Evolutionary conservation across 1,140 invertebrate genomes (phyloP).

Genomic region (Thrips palmi): DNA sequence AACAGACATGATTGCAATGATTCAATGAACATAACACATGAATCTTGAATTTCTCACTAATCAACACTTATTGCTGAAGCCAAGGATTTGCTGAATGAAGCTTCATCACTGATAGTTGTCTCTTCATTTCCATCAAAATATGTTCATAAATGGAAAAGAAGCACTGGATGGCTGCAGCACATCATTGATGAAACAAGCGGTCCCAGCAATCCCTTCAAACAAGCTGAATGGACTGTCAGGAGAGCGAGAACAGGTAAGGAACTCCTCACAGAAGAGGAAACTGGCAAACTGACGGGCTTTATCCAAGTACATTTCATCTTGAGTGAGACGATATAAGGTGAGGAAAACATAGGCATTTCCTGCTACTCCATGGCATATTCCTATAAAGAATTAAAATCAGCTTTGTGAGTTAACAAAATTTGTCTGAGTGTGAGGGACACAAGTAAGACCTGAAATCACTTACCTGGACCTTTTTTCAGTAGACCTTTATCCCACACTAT

Average conservation of each 20-base stretch:
- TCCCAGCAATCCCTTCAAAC: constrained; percentile 73
- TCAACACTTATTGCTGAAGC: no score
- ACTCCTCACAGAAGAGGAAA: constrained; percentile 48
- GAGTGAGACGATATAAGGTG: constrained; percentile 54
- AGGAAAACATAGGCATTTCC: constrained; percentile 75
- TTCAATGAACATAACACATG: no score
- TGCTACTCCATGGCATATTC: constrained; percentile 70
- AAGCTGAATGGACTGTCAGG: constrained; percentile 69
- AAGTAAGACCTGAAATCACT: constrained; percentile 5
- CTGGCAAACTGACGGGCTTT: constrained; percentile 57
- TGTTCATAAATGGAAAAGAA: constrained; percentile 73
- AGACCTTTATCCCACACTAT: constrained; percentile 63
- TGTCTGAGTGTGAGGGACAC: background rate
- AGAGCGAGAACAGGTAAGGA: constrained; percentile 41
- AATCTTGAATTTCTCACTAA: no score
- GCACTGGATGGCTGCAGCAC: constrained; percentile 50
- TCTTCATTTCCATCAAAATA: no score
- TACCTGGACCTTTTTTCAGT: constrained; percentile 54
- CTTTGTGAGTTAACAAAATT: background rate
- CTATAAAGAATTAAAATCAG: constrained; percentile 18
- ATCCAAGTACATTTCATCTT: constrained; percentile 47
- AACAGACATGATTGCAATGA: no score
- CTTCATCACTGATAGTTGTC: no score
- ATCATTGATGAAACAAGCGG: constrained; percentile 64
- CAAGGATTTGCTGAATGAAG: no score